These are phyloP conservation scores for Xyrauchen texanus DNA, from an alignment of 2,113 vertebrate species.

Conservation along the genomic window DNA sequence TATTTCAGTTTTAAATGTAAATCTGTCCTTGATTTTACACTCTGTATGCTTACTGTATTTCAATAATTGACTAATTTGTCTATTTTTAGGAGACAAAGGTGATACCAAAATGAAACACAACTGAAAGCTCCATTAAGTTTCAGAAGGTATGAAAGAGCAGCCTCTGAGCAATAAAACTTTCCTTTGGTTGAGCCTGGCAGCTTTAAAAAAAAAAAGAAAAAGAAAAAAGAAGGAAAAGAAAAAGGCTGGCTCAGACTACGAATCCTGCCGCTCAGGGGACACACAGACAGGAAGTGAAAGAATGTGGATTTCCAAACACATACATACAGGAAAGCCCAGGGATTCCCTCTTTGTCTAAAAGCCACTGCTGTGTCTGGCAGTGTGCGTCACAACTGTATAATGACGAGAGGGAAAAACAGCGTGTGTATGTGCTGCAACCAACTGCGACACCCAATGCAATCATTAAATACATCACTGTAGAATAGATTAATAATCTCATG, in stretches of 20 bases:
- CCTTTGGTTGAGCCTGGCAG: not conserved
- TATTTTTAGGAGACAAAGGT: too few species aligned
- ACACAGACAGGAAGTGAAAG: slow-evolving; percentile 51
- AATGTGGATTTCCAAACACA: slow-evolving; percentile 25
- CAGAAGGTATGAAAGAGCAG: too few species aligned
- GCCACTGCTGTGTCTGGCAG: not conserved
- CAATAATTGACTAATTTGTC: too few species aligned
- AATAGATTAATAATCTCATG: too few species aligned
- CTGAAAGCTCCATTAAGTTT: too few species aligned
- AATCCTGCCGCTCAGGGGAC: slow-evolving; percentile 26
- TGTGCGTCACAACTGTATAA: not conserved
- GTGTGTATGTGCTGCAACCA: not conserved
- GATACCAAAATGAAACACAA: too few species aligned
- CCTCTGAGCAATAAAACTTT: too few species aligned
- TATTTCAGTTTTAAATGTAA: too few species aligned
- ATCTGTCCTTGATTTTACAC: too few species aligned
- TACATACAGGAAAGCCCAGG: slow-evolving; percentile 49
- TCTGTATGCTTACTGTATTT: too few species aligned
- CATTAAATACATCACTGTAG: not conserved
- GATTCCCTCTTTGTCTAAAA: slow-evolving; percentile 59
- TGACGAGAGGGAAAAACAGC: not conserved
- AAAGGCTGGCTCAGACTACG: slow-evolving; percentile 8
- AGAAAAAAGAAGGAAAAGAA: not conserved
- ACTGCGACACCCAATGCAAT: slow-evolving; percentile 1
- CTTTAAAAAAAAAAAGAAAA: not conserved